Base-by-base conservation (phyloP, 2,113 vertebrate species). In the Lagopus leucura region DNA sequence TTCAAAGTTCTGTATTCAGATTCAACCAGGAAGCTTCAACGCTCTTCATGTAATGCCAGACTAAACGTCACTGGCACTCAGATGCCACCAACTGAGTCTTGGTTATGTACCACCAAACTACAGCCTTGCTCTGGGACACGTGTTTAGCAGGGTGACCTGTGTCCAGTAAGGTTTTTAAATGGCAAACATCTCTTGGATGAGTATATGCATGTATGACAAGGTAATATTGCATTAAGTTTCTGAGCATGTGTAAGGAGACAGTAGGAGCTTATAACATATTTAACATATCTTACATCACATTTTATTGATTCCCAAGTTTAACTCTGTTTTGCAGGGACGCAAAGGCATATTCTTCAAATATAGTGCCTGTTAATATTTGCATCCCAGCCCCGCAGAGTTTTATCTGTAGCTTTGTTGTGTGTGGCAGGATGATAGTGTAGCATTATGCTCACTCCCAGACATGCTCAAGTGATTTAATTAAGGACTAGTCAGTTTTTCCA, bases 261-360 rank as follows among this genome's bases (percentile, higher is more conserved):
- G 16, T 42, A 60, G 0, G 7, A 74, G 27, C 54, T 91, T 89
- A n/a, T 77, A 78, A n/a, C 6, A 0, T 8, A 66, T 58, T 20
- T n/a, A n/a, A 58, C 32, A n/a, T 84, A 21, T 65, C 87, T 80
- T 32, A 84, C 61, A 61, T 61, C 2, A 8, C 6, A 4, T 80
- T 79, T 84, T 74, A 57, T 74, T 84, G 48, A 77, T 90, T 95
- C 48, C 20, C n/a, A 58, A 52, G 16, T 76, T 95, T 60, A 69
- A 34, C 48, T 61, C 36, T 61, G 11, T 90, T 95, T 91, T 81
- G 18, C 85, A 61, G 78, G 17, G 63, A 42, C 5, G 15, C 11
- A 69, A 54, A 86, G 24, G 28, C 77, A 32, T 64, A 54, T 69
- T 66, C 45, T 77, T 73, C 20, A 65, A 42, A 60, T 8, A 38